Evolutionary conservation across 30 jellyfish, hydroid and myxozoan genomes (phyloP).

Genomic region (Turritopsis rubra): DNA sequence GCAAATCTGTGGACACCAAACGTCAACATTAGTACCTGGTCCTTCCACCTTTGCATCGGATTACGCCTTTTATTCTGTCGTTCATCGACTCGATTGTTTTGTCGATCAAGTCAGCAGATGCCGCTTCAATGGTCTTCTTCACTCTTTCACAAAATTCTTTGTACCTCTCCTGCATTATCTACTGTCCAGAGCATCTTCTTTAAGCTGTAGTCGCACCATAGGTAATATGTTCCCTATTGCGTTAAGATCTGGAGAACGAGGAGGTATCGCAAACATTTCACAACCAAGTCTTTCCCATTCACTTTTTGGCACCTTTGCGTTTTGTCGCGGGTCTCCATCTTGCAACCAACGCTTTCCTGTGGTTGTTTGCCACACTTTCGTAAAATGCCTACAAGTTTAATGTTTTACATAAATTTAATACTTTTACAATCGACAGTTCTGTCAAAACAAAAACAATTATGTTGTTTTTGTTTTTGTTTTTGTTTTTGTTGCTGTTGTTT

Average conservation of each 20-base stretch:
- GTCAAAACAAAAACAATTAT: too few species aligned
- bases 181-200: neutral
- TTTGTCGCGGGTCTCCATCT: slow-evolving; percentile 11
- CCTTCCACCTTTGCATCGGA: neutral
- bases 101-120: neutral
- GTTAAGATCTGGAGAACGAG: slow-evolving; percentile 18
- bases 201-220: slow-evolving; percentile 6
- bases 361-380: neutral
- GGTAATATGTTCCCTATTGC: slow-evolving; percentile 21
- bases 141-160: slow-evolving; percentile 4
- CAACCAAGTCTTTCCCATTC: neutral
- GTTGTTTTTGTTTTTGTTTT: too few species aligned
- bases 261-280: slow-evolving; percentile 21
- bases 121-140: neutral
- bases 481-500: too few species aligned
- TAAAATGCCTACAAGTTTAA: too few species aligned
- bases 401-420: too few species aligned
- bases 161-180: neutral
- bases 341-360: neutral
- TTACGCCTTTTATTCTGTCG: neutral
- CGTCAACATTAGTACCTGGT: neutral
- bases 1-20: neutral
- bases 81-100: slow-evolving; percentile 18
- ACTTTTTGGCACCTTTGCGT: neutral
- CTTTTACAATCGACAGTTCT: too few species aligned